Evolutionary conservation across 37 sponge, comb jelly and placozoan genomes (phyloP).

Genomic region (Halichondria panicea): DNA sequence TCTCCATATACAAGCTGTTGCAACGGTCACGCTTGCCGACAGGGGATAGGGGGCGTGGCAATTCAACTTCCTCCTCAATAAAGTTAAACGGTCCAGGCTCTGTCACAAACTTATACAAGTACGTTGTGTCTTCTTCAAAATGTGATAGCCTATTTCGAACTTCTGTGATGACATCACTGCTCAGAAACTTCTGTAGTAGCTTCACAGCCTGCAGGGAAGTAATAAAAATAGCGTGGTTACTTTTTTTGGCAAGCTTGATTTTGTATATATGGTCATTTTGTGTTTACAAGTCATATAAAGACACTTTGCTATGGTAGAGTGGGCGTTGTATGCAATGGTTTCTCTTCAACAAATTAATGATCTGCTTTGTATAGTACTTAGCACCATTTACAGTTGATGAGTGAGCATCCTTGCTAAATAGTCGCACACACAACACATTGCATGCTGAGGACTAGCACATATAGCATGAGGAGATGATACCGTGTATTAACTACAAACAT

Average conservation of each 20-base stretch:
- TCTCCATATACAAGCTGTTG: slow-evolving; percentile 6
- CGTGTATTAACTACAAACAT: too few relatives aligned
- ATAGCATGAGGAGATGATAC: too few relatives aligned
- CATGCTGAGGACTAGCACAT: too few relatives aligned
- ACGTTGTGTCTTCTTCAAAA: slow-evolving; percentile 24
- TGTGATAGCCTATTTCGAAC: slow-evolving; percentile 23
- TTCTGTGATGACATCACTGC: slow-evolving; percentile 57
- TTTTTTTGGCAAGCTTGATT: not conserved
- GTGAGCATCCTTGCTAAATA: too few relatives aligned
- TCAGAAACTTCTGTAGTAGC: slow-evolving; percentile 60
- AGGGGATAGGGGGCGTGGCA: not conserved
- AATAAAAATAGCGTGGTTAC: not conserved
- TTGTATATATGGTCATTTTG: not conserved
- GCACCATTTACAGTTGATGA: too few relatives aligned
- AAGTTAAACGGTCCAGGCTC: slow-evolving; percentile 55
- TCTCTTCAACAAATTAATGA: too few relatives aligned
- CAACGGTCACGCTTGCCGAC: slow-evolving; percentile 6
- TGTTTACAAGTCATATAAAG: not conserved
- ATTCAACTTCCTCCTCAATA: slow-evolving; percentile 12
- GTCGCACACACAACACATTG: too few relatives aligned
- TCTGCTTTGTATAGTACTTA: too few relatives aligned
- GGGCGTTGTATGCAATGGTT: too few relatives aligned
- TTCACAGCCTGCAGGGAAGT: slow-evolving; percentile 11
- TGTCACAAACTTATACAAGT: slow-evolving; percentile 66
- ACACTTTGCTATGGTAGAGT: too few relatives aligned